Base-by-base conservation (phyloP, 2,888 invertebrate species). In the Linhomoeus sp. region DNA sequence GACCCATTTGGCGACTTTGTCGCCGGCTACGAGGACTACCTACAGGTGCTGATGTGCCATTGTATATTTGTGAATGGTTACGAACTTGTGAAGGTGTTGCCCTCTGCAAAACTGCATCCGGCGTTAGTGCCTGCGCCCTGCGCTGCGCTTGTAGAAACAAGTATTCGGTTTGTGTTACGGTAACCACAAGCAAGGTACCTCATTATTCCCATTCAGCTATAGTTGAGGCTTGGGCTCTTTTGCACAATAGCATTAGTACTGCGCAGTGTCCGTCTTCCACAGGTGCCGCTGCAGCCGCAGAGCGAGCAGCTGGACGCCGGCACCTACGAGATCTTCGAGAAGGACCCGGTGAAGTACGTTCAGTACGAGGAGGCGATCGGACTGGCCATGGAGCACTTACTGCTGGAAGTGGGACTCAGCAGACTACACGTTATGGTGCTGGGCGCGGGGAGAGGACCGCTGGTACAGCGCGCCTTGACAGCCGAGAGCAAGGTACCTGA, bases 301-400 rank as follows among this genome's bases (percentile, higher is more conserved):
- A 81, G 81, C 63, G 92, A 97, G 63, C 87, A 97, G 68, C 73
- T 99, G 49, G 90, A 92, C 66, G 82, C 84, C 15, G 79, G 81
- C 59, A 88, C 92, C 1, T 99, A 99, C 65, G 90, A 92, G 72
- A 80, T 86, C 23, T 99, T 99, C 71, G 97, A 99, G 69, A 84
- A 83, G 63, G 97, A 99, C 72, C 86, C 87, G 15, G 74, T 87
- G 2, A 97, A 99, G 66, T 97, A 97, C 68, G 77, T 61, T 2
- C 63, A 65, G 47, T 71, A 71, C 53, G 43, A 50, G 41, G 35
- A 40, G 12, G 61, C 60, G 23, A 49, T 55, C 15, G 36, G 35
- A 12, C 17, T 37, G 22, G 60, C 55, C 14, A 23, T 57, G 14
- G 23, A 19, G 22, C 55, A 60, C 35, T 20, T 56, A 12, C 14